phyloP scores from a whole-genome alignment of 2,797 vertebrate genomes.

The Melanitta fusca region DNA sequence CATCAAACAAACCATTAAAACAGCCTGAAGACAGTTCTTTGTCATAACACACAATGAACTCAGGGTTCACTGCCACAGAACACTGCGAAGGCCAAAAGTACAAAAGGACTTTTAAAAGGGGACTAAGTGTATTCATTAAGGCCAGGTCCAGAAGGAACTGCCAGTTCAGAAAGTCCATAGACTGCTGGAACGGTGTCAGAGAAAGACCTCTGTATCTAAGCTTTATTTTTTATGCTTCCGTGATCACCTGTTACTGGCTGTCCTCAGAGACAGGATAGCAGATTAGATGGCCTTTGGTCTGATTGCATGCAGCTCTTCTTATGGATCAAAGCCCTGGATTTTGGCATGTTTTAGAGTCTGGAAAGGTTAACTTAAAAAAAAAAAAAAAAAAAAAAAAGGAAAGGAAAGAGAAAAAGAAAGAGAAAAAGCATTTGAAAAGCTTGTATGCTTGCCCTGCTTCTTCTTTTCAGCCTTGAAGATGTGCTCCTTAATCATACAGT shows the following conservation, averaged over 20 bases:
- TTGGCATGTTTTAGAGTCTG: background rate
- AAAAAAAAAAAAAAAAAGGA: background rate
- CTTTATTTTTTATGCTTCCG: slow-evolving; percentile 24
- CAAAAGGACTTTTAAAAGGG: slow-evolving; percentile 10
- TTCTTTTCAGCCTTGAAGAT: background rate
- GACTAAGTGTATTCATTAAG: background rate
- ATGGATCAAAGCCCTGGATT: slow-evolving; percentile 22
- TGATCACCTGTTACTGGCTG: background rate
- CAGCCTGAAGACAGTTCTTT: background rate
- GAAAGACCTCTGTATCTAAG: background rate
- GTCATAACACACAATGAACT: background rate
- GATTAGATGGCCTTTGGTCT: slow-evolving; percentile 25
- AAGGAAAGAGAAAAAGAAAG: background rate
- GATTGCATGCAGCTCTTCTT: background rate
- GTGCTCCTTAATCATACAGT: background rate
- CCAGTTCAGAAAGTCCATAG: background rate
- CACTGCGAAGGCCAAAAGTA: background rate
- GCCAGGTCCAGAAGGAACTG: slow-evolving; percentile 18
- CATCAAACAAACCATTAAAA: background rate
- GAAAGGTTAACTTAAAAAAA: slow-evolving; percentile 2
- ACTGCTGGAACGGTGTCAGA: background rate
- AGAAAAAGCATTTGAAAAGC: slow-evolving; percentile 1
- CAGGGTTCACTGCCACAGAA: background rate
- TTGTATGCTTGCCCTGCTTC: background rate
- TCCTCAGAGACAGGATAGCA: background rate